Percentiles rank a stretch among this genome's conserved stretches.
Evolutionary conservation across 2,113 vertebrate species (phyloP).

Genomic region (Ahaetulla prasina): DNA sequence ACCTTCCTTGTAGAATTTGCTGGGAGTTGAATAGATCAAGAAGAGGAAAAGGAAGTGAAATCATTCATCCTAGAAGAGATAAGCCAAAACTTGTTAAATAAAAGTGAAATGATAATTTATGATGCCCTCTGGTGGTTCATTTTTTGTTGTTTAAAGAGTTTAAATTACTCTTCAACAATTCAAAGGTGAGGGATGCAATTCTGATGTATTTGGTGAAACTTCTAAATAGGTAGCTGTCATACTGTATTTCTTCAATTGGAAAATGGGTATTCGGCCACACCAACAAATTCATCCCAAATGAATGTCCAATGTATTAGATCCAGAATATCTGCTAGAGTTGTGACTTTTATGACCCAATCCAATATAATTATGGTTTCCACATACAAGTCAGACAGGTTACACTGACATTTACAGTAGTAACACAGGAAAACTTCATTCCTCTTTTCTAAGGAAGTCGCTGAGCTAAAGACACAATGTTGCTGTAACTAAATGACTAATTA

Average conservation of each 20-base stretch:
- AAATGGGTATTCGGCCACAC: background rate
- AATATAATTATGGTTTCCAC: background rate
- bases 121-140: slow-evolving; percentile 14
- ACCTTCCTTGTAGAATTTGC: background rate
- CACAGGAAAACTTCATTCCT: background rate
- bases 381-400: background rate
- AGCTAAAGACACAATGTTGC: background rate
- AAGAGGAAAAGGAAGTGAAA: background rate
- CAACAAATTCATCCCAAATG: background rate
- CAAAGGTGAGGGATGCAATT: no score
- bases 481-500: background rate
- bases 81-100: background rate
- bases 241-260: background rate
- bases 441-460: background rate
- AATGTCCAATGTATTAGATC: background rate
- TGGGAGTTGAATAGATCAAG: background rate
- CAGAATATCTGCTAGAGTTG: background rate
- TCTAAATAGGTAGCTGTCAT: background rate
- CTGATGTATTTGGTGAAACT: background rate
- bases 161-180: background rate
- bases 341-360: background rate
- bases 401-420: background rate
- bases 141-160: background rate
- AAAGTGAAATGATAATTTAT: background rate
- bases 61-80: background rate